Percentiles rank a stretch among this genome's conserved stretches.
These are phyloP conservation scores for Hepsetus odoe DNA, from an alignment of 2,113 vertebrate species.

Conservation along the genomic window DNA sequence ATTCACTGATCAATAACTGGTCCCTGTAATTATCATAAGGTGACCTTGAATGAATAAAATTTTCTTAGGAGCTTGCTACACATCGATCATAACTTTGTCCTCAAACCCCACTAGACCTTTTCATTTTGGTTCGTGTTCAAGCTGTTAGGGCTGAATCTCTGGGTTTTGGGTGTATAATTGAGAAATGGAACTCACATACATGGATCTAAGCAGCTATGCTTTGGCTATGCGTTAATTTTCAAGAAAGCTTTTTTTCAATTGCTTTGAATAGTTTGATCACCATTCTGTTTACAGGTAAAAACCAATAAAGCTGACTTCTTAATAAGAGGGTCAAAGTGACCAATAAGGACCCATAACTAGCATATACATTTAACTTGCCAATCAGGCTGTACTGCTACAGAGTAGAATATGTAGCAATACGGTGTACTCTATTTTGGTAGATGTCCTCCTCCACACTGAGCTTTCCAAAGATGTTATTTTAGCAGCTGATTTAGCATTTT, in stretches of 20 bases:
- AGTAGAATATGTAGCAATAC: too few species aligned
- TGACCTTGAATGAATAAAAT: not conserved
- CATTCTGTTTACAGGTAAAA: not conserved
- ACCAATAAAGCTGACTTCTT: not conserved
- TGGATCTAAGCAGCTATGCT: not conserved
- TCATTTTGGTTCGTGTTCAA: not conserved
- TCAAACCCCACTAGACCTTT: not conserved
- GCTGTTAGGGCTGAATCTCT: not conserved
- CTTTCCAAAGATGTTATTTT: too few species aligned
- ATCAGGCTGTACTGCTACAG: too few species aligned
- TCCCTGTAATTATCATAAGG: not conserved
- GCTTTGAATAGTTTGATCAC: not conserved
- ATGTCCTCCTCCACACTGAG: too few species aligned
- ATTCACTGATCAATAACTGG: not conserved
- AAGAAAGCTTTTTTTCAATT: not conserved
- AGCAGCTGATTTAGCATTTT: too few species aligned
- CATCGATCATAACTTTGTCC: not conserved
- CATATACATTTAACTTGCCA: too few species aligned
- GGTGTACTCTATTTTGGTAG: too few species aligned
- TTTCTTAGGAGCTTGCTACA: not conserved
- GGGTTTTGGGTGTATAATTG: not conserved
- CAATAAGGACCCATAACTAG: too few species aligned
- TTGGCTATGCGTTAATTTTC: not conserved
- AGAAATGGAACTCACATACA: not conserved
- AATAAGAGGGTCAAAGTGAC: not conserved